Evolutionary conservation across 2,113 vertebrate genomes (phyloP).

Genomic region (Ondatra zibethicus): DNA sequence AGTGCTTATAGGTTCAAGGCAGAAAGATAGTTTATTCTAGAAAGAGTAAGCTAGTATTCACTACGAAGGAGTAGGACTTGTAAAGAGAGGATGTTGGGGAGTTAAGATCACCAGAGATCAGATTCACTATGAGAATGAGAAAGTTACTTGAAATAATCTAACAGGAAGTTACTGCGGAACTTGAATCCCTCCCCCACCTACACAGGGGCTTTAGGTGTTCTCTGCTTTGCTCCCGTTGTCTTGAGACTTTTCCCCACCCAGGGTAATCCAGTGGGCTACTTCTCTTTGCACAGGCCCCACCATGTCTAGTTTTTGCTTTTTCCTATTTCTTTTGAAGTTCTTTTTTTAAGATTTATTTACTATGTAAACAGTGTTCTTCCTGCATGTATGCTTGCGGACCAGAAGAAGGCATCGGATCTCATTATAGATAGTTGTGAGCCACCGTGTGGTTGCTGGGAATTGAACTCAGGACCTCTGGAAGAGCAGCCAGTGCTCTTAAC

Average conservation of each 20-base stretch:
- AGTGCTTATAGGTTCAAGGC: background rate
- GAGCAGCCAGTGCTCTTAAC: no score
- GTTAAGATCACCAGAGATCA: constrained; percentile 16
- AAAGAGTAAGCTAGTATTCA: constrained; percentile 38
- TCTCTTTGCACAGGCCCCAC: background rate
- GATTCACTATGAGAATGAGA: constrained; percentile 19
- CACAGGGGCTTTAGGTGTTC: background rate
- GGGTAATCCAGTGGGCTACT: background rate
- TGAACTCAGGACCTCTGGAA: no score
- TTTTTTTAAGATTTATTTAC: no score
- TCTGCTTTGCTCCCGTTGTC: background rate
- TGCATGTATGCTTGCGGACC: no score
- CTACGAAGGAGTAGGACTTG: background rate
- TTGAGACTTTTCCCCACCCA: background rate
- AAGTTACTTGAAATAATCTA: constrained; percentile 22
- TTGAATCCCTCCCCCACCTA: background rate
- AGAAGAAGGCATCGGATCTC: no score
- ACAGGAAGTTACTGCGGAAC: background rate
- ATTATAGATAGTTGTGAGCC: no score
- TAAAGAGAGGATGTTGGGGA: constrained; percentile 10
- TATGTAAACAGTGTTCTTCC: no score
- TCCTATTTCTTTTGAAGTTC: background rate
- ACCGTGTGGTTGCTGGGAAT: no score
- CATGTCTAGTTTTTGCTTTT: background rate
- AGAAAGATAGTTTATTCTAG: constrained; percentile 41